Percentiles rank a stretch among this genome's conserved stretches.
Conservation (phyloP, 2,113 vertebrate species). For the Bubo scandiacus region DNA sequence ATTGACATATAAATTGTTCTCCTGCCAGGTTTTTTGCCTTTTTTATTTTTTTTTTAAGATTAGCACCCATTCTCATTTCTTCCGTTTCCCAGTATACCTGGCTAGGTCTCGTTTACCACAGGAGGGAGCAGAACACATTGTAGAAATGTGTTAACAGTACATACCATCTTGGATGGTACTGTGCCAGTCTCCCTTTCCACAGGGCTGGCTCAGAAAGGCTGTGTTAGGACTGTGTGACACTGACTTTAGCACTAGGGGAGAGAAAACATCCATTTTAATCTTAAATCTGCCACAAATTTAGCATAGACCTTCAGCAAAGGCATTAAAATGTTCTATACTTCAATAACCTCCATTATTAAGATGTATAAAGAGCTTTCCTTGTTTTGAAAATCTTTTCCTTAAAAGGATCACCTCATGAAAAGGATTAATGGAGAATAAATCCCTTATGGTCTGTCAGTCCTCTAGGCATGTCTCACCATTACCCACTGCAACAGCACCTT, state of each 20-base stretch:
- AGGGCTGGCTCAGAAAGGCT: not conserved
- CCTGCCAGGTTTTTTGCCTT: rapidly evolving
- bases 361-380: not conserved
- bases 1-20: not conserved
- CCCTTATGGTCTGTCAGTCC: not conserved
- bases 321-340: not conserved
- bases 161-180: not conserved
- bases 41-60: not conserved
- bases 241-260: not conserved
- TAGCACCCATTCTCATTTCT: not conserved
- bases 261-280: not conserved
- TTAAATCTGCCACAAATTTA: not conserved
- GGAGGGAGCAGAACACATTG: not conserved
- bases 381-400: not conserved
- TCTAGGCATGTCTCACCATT: not conserved
- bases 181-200: not conserved
- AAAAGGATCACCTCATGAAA: not conserved
- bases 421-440: not conserved
- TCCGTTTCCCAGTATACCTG: not conserved
- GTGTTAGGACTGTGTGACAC: not conserved
- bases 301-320: not conserved
- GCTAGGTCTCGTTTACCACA: not conserved
- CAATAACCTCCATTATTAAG: not conserved
- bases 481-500: not conserved
- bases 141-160: not conserved